These are phyloP conservation scores for Ochropleura leucogaster DNA, from an alignment of 2,888 invertebrate species.

Conservation along the genomic window DNA sequence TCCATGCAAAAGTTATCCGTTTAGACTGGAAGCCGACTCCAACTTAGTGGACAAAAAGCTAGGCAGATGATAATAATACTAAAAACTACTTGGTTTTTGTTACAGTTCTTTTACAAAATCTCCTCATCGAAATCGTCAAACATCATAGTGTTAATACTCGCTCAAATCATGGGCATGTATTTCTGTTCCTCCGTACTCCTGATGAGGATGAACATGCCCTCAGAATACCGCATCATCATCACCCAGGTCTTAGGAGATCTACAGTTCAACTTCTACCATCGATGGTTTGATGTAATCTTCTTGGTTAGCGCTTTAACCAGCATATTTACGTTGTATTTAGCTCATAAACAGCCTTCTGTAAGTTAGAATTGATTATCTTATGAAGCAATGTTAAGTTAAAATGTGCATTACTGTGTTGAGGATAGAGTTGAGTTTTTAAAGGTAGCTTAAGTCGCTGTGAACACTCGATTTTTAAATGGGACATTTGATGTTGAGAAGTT, in stretches of 20 bases:
- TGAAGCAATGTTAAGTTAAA: not conserved
- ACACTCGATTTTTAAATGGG: not conserved
- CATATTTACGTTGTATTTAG: slow-evolving; percentile 98
- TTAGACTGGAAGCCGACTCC: too few species aligned
- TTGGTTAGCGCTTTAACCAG: slow-evolving; percentile 98
- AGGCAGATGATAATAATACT: too few species aligned
- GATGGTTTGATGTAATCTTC: slow-evolving; percentile 99
- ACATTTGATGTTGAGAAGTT: not conserved
- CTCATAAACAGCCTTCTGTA: slow-evolving; percentile 96
- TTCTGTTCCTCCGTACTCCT: slow-evolving; percentile 99
- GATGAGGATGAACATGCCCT: slow-evolving; percentile 99
- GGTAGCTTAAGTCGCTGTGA: not conserved
- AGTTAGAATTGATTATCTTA: slow-evolving; percentile 72
- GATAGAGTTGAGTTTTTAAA: not conserved
- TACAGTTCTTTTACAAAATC: slow-evolving; percentile 99
- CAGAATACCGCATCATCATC: slow-evolving; percentile 97
- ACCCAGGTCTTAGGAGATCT: slow-evolving; percentile 97
- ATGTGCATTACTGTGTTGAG: not conserved
- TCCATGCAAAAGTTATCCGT: too few species aligned
- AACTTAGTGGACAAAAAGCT: too few species aligned
- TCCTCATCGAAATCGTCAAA: slow-evolving; percentile 99
- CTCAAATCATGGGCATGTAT: slow-evolving; percentile 99
- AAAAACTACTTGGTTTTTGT: slow-evolving; percentile 17
- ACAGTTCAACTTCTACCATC: slow-evolving; percentile 99
- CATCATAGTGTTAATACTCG: slow-evolving; percentile 98